Evolutionary conservation across 2,113 vertebrate genomes (phyloP).

Genomic region (Isurus oxyrinchus): DNA sequence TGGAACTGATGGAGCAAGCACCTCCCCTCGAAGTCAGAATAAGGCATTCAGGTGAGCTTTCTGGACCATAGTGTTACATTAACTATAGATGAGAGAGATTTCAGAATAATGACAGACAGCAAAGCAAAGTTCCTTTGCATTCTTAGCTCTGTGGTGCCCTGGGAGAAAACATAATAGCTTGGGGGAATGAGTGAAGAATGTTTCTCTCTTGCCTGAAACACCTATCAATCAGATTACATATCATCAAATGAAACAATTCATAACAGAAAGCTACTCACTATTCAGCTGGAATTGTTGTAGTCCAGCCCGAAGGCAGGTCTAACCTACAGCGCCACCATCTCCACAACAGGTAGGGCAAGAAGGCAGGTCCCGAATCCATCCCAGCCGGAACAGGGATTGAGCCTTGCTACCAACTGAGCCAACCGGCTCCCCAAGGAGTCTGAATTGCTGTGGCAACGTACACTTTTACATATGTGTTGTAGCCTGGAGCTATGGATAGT

Average conservation of each 20-base stretch:
- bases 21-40: constrained; percentile 90
- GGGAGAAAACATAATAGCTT: not conserved
- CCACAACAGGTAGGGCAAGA: too few relatives aligned
- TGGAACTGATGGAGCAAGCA: constrained; percentile 77
- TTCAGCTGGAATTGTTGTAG: not conserved
- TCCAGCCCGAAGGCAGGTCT: too few relatives aligned
- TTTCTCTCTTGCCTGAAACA: not conserved
- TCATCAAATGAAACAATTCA: not conserved
- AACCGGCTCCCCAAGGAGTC: too few relatives aligned
- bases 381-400: too few relatives aligned
- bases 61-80: not conserved
- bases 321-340: too few relatives aligned
- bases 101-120: not conserved
- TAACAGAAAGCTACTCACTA: not conserved
- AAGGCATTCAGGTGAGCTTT: constrained; percentile 84
- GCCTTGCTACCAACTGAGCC: too few relatives aligned
- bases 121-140: not conserved
- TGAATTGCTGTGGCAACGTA: too few relatives aligned
- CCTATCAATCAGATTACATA: not conserved
- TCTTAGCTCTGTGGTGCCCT: not conserved
- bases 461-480: too few relatives aligned
- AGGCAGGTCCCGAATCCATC: too few relatives aligned
- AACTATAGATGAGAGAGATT: not conserved
- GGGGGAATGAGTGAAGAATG: not conserved
- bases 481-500: too few relatives aligned